Evolutionary conservation across 1,140 invertebrate genomes (phyloP).

Genomic region (Oedothorax gibbosus): DNA sequence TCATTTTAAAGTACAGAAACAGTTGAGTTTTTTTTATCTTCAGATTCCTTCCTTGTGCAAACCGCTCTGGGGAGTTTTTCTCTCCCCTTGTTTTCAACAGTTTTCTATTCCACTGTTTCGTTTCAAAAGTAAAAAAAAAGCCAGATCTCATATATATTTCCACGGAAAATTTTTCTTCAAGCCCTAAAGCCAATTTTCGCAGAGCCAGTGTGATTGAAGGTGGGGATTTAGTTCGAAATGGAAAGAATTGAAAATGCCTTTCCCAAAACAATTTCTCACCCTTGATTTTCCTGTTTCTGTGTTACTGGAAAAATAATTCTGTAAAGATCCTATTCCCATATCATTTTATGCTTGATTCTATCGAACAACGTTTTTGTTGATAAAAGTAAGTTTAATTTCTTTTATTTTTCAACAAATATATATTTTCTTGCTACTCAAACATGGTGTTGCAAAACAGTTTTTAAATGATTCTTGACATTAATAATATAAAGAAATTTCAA

Average conservation of each 20-base stretch:
- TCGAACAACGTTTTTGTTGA: background rate
- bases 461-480: too few species aligned
- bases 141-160: conserved; percentile 37
- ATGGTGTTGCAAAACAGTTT: too few species aligned
- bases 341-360: background rate
- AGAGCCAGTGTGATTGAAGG: conserved; percentile 15
- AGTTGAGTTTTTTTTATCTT: conserved; percentile 1
- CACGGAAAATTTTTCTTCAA: conserved; percentile 23
- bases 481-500: too few species aligned
- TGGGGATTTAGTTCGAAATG: conserved; percentile 1
- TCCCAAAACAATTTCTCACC: conserved; percentile 37
- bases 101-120: conserved; percentile 30
- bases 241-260: conserved; percentile 28
- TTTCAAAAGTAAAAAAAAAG: conserved; percentile 17
- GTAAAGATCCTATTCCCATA: too few species aligned
- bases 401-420: too few species aligned
- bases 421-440: too few species aligned
- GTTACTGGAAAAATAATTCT: background rate
- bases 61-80: conserved; percentile 26
- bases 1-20: conserved; percentile 11
- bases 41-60: background rate
- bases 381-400: too few species aligned
- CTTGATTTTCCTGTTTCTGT: conserved; percentile 15
- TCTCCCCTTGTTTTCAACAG: conserved; percentile 35
- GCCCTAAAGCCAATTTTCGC: conserved; percentile 44